Base-by-base conservation (phyloP, 2,797 vertebrate genomes). In the Hyperoplus lanceolatus region DNA sequence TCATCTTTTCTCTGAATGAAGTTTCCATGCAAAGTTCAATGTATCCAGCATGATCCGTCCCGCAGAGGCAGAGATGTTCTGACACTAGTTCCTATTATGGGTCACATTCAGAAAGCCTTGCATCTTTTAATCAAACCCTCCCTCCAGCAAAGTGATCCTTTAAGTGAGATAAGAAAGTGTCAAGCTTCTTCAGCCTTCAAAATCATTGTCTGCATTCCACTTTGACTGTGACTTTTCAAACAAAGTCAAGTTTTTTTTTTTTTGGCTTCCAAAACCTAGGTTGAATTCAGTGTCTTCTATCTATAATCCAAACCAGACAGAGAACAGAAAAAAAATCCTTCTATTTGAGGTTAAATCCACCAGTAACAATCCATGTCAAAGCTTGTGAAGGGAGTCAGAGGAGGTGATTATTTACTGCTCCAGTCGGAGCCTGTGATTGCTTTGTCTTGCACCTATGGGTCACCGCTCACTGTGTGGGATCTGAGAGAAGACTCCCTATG, bases 381-480 rank as follows among this genome's bases (percentile, higher is more conserved):
- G 21, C 18, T 5, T 53, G 6, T 70, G 39, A 61, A 46, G 15
- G n/a, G 12, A 70, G 43, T 64, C 13, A 51, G 38, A 65, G 4
- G 29, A 50, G 48, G 42, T 41, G 21, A 10, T 82, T 77, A 68
- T 49, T 80, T 66, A 75, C 49, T 60, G n/a, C 51, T 75, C 13
- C 12, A 57, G 41, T 56, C 8, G 21, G 41, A 56, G 58, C 16
- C 45, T 70, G 61, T 79, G 71, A 77, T 72, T 73, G 50, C 62
- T 71, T 74, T 79, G 76, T 79, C 50, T 62, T 67, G 29, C 9
- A 75, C 70, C 67, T 53, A 45, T 63, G 61, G 65, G 78, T 79
- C 72, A 76, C 42, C 60, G 64, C 75, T 79, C 60, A 65, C 12
- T 61, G 63, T 62, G 59, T 59, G 50, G 62, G 67, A 71, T 45